These are phyloP conservation scores for Nesoenas mayeri DNA, from an alignment of 2,113 vertebrate species.

Conservation along the genomic window DNA sequence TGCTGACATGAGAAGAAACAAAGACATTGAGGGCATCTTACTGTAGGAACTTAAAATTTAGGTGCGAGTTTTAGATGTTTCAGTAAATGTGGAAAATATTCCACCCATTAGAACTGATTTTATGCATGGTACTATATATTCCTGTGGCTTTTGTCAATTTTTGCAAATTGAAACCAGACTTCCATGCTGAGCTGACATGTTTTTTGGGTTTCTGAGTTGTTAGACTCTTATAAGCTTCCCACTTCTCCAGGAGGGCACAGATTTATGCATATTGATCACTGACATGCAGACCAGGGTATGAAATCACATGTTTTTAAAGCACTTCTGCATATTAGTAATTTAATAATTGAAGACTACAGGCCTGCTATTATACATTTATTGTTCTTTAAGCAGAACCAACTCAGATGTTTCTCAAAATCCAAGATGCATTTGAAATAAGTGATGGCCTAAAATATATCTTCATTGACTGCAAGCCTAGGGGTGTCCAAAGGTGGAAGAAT, in stretches of 20 bases:
- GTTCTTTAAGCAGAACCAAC: not conserved
- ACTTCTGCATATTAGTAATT: not conserved
- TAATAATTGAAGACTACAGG: not conserved
- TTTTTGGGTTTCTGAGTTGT: constrained; percentile 15
- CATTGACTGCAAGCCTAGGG: not conserved
- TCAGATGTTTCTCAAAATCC: not conserved
- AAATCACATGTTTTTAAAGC: constrained; percentile 21
- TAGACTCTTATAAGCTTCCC: not conserved
- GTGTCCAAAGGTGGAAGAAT: not conserved
- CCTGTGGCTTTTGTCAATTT: constrained; percentile 26
- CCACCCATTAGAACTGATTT: not conserved
- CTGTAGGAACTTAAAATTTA: not conserved
- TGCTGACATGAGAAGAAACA: not conserved
- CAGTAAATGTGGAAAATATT: not conserved
- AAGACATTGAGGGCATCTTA: not conserved
- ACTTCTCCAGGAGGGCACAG: not conserved
- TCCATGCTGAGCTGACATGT: not conserved
- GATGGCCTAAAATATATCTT: not conserved
- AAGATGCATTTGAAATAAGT: not conserved
- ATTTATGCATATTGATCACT: not conserved
- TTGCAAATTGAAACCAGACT: constrained; percentile 44
- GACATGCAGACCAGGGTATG: not conserved
- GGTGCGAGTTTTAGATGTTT: not conserved
- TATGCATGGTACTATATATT: not conserved
- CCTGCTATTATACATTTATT: not conserved